Evolutionary conservation across 2,888 invertebrate species (phyloP), one percentile per base, ranked within the genome.

Genomic region (Calliphora vomitoria): DNA sequence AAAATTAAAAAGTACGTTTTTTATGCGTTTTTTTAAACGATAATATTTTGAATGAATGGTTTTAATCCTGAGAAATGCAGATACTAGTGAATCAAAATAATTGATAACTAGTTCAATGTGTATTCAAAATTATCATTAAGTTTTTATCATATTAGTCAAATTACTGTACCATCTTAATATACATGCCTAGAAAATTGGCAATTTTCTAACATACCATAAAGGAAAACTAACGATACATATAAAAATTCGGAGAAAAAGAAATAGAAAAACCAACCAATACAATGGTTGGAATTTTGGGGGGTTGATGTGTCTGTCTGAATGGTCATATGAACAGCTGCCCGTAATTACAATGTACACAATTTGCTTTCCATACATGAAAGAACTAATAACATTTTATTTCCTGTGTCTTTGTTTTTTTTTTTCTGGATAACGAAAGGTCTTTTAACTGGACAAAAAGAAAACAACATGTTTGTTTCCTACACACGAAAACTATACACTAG

Each of bases 291-390:
- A n/a, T n/a, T n/a, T n/a, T n/a, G n/a, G n/a, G 18, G 18, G 4
- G 41, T 18, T 64, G 20, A 66, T 47, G 4, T 60, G 10, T 15
- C 18, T 44, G 55, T 55, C 55, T 53, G 13, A 11, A 10, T 38
- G 38, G n/a, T 5, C 35, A 31, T 44, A 18, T 60, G 8, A 62
- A 38, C 69, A 85, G 62, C 69, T 85, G 75, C 31, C 20, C 53
- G 69, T 75, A 80, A 80, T 80, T 62, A 69, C 69, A 75, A 69
- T 44, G 13, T 79, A 62, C 25, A 74, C 66, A 71, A 41, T 68
- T 58, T 74, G 31, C 31, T 25, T 72, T 18, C 11, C 35, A 71
- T 71, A 53, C 50, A 53, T 18, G n/a, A 6, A 35, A 71, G 44
- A 71, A 71, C 71, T 71, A 71, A 71, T 53, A 71, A 71, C 35